Base-by-base conservation (phyloP, 2,797 vertebrate species). In the Argyrosomus regius region DNA sequence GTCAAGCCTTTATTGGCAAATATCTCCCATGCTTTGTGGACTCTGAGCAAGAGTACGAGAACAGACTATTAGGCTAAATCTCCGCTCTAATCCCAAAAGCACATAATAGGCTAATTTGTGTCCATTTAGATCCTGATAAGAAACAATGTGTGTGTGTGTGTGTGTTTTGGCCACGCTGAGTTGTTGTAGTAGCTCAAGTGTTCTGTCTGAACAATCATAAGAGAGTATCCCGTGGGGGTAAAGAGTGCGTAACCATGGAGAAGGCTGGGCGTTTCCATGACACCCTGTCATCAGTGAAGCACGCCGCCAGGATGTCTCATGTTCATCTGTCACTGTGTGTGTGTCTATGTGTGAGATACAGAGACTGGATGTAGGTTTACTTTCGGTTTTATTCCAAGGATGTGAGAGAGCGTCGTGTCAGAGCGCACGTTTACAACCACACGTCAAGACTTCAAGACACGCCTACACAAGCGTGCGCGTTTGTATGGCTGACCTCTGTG, bases 201-300 rank as follows among this genome's bases (percentile, higher is more conserved):
- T 81, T 87, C 70, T 43, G 80, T 91, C 82, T 90, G 76, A 91
- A 84, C 87, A 87, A 91, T 91, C 90, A 86, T 68, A 82, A 82
- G 85, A 89, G 87, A 89, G 86, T 67, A 89, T 88, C 88, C 84
- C 73, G 60, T 83, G 84, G 90, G 88, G 92, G 85, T 87, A 88
- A 90, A 86, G 89, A 90, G 87, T 87, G 87, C 58, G 92, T 93
- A 94, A 92, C 93, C 92, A 94, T 93, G 93, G 92, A 89, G 89
- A 94, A 85, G 53, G 43, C 76, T 70, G 86, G 89, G 90, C 77
- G 93, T 94, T 94, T 93, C 93, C 93, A 95, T 94, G 94, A 93
- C 91, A 87, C 91, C 92, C 92, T 83, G 83, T 91, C 90, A 91
- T 90, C 85, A 76, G 77, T 70, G 78, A 82, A 83, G 82, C 88